Conservation (phyloP, 2,888 invertebrate species). For the Zygogramma bicolorata region DNA sequence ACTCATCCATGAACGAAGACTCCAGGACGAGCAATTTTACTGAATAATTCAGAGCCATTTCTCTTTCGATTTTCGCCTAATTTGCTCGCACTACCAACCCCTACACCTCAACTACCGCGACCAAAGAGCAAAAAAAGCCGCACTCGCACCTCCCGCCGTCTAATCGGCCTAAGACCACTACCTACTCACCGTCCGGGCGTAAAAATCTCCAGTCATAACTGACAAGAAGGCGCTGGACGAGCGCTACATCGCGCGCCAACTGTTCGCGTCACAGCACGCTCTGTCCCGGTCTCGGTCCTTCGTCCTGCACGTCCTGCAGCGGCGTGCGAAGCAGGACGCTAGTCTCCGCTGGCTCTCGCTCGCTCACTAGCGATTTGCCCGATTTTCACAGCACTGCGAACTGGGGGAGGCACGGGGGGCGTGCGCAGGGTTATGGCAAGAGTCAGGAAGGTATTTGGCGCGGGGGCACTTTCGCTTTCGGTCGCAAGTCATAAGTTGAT, state of each 20-base stretch:
- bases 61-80: no score
- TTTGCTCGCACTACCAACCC: background rate
- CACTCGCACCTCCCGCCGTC: background rate
- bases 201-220: constrained; percentile 61
- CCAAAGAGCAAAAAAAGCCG: background rate
- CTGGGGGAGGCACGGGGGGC: constrained; percentile 26
- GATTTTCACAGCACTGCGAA: constrained; percentile 50
- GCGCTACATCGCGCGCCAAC: constrained; percentile 46
- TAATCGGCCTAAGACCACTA: constrained; percentile 8
- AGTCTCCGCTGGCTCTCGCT: constrained; percentile 17
- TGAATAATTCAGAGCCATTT: no score
- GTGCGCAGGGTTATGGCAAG: constrained; percentile 6
- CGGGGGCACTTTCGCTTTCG: background rate
- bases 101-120: background rate
- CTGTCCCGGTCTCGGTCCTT: background rate
- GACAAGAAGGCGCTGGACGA: constrained; percentile 3
- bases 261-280: constrained; percentile 15
- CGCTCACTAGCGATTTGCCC: constrained; percentile 41
- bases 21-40: no score
- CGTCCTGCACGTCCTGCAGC: background rate
- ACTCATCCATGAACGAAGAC: no score
- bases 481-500: background rate
- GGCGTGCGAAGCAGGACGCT: constrained; percentile 23
- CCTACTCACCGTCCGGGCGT: constrained; percentile 61
- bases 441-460: constrained; percentile 17